Evolutionary conservation across 92 coral and sea anemone species (phyloP), one percentile per base, ranked within the genome.

Genomic region (Porites rus): DNA sequence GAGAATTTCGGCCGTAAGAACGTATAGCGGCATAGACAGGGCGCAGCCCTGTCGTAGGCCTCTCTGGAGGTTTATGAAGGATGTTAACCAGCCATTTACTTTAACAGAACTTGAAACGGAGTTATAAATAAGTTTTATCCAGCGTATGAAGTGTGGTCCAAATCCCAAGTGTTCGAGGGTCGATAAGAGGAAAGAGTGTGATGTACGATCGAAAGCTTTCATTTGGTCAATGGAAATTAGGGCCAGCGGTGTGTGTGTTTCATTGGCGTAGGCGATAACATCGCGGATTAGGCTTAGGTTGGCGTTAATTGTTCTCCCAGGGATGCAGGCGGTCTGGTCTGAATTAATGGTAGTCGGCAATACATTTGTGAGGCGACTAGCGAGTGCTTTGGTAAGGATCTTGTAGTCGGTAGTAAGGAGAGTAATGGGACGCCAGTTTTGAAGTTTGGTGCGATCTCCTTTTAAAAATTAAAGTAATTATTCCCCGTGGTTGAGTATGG

Each of bases 91-190:
- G 28, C 84, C 84, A 50, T 80, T 65, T n/a, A 24, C 16, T 50
- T 38, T 65, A 1, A 80, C 64, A 5, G 75, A 66, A 16, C 51
- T 67, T 1, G 64, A 21, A 12, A 10, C 65, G 7, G 84, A 80
- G 51, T 66, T 52, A 31, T 80, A 80, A 10, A 79, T 11, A 25
- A 67, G 8, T 18, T 79, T 1, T 3, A 79, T 79, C 75, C 74
- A 79, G 5, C 25, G 63, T 16, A 65, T 19, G 51, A 79, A 79
- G 4, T 10, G 4, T 5, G 89, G 89, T 7, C 89, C 85, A 43
- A 85, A 76, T 20, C 77, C 85, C 54, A 77, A 76, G 4, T 22
- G 46, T 53, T 46, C 51, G 2, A 88, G 69, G 7, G 69, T 21
- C 7, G 16, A 51, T 17, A 17, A 25, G 53, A 71, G 38, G 2